Evolutionary conservation across 2,113 vertebrate species (phyloP), one percentile per base, ranked within the genome.

Genomic region (Psittacus erithacus): DNA sequence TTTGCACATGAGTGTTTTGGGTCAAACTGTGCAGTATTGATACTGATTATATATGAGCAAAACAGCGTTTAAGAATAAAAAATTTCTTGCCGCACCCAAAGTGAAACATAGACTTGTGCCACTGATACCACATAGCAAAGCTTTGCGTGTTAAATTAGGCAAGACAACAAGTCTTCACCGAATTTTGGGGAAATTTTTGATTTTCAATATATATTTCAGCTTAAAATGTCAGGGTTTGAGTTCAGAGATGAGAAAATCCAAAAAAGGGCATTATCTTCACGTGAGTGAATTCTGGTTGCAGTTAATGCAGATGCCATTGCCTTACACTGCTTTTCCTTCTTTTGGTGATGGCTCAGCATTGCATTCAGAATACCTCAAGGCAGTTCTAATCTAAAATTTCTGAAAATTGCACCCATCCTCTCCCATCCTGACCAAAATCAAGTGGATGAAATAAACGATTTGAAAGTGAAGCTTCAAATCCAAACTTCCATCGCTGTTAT

Each of bases 101-200:
- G n/a, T 4, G 10, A 55, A 82, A 33, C 6, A 23, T 1, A 28
- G 20, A 12, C 11, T 22, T 55, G 29, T 71, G 29, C 9, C 53
- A 31, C 24, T 24, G 35, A 27, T 43, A 46, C 12, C 6, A 6
- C 2, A 10, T 0, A 50, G 13, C 5, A 19, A 25, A 11, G 16
- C 3, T 62, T 89, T 60, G 19, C 33, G 33, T 20, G 28, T 28
- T 28, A 63, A 59, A 67, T 17, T 16, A 39, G 16, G 17, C 31
- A 50, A 77, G 71, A 69, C 13, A 41, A 4, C 1, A 17, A 65
- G 2, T 25, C 17, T 59, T 29, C 35, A 17, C 17, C 3, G 46
- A 46, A 44, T 50, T 59, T 68, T 23, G 43, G 35, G 10, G 19
- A 14, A 6, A 28, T 18, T 70, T 70, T 74, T 6, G 12, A 6